phyloP scores from a whole-genome alignment of 2,113 vertebrate species.

The Callorhinus ursinus region DNA sequence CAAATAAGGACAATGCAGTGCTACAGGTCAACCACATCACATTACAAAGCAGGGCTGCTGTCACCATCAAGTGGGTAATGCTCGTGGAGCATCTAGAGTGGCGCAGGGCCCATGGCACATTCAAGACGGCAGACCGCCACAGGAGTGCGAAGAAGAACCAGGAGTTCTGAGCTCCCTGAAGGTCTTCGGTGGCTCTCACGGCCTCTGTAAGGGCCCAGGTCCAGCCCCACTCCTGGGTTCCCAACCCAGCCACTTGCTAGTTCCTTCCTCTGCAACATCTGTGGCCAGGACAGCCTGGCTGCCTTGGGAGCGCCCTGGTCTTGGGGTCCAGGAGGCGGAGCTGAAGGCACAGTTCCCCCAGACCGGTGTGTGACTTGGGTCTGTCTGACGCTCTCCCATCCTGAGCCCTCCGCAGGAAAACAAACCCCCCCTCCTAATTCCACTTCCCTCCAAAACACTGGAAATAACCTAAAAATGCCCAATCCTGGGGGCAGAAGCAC shows the following conservation, averaged over 20 bases:
- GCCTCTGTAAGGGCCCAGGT: background rate
- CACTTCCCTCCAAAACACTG: background rate
- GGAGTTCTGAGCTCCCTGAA: too few relatives aligned
- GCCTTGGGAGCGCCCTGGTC: background rate
- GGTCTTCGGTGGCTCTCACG: rapidly evolving
- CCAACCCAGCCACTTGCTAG: background rate
- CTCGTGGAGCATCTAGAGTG: background rate
- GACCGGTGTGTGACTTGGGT: background rate
- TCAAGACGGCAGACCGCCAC: rapidly evolving
- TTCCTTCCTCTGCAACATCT: background rate
- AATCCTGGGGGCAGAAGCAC: background rate
- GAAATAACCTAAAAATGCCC: background rate
- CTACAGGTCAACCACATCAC: rapidly evolving
- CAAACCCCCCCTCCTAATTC: too few relatives aligned
- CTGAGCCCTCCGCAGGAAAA: background rate
- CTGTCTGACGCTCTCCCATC: background rate
- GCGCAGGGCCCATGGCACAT: background rate
- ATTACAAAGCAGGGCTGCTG: too few relatives aligned
- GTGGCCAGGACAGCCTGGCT: background rate
- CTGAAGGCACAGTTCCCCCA: background rate
- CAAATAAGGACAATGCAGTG: background rate
- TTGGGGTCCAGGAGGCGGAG: too few relatives aligned
- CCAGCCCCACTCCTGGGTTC: background rate
- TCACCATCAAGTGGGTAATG: rapidly evolving
- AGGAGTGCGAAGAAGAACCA: background rate